phyloP scores from a whole-genome alignment of 2,797 vertebrate genomes.

The Cryptoblepharus egeriae region DNA sequence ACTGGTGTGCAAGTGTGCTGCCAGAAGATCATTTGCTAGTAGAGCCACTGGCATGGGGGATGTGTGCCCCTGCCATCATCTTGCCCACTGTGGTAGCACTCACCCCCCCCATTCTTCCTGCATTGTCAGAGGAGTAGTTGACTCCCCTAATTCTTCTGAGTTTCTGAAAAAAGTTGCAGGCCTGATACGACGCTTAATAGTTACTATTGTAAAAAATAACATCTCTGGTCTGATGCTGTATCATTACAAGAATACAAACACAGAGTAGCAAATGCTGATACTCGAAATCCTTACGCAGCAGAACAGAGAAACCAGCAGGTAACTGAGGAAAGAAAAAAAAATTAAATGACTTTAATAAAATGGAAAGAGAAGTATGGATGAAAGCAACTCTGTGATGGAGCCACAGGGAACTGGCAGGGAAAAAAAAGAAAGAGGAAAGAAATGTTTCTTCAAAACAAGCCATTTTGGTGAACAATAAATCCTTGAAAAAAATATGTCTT shows the following conservation, averaged over 20 bases:
- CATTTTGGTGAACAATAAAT: constrained; percentile 64
- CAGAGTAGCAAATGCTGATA: background rate
- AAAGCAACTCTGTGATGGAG: constrained; percentile 42
- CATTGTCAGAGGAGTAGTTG: background rate
- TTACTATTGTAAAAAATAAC: constrained; percentile 3
- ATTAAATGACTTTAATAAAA: background rate
- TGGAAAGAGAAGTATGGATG: constrained; percentile 14
- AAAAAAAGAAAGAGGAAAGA: constrained; percentile 19
- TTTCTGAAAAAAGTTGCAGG: background rate
- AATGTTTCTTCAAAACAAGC: constrained; percentile 65
- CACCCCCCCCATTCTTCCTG: background rate
- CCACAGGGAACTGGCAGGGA: constrained; percentile 35
- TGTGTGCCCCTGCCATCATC: too few relatives aligned
- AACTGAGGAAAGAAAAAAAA: constrained; percentile 4
- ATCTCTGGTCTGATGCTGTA: background rate
- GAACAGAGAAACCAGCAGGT: constrained; percentile 19
- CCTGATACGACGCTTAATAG: background rate
- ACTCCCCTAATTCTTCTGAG: background rate
- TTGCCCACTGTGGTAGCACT: background rate
- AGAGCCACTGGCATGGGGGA: too few relatives aligned
- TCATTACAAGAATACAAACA: background rate
- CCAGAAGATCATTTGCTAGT: too few relatives aligned
- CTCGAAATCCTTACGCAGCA: background rate
- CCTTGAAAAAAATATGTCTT: constrained; percentile 58
- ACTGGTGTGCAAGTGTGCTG: too few relatives aligned